Base-by-base conservation (phyloP, 2,888 invertebrate genomes). In the Andrena minutula region DNA sequence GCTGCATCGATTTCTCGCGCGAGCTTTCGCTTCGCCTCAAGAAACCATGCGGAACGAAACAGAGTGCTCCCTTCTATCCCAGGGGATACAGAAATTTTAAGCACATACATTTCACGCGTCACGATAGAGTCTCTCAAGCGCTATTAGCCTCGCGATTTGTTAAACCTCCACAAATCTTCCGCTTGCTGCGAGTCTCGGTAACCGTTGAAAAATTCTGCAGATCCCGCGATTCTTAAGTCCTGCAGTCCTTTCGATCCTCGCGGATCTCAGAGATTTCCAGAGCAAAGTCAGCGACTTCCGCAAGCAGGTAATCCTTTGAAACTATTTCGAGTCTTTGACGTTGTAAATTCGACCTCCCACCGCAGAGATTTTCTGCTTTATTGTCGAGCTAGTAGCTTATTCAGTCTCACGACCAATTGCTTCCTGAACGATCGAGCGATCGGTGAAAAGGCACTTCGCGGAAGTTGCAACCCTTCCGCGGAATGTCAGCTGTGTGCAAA, bases 1-100 rank as follows among this genome's bases (percentile, higher is more conserved):
- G n/a, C 30, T 60, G 61, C 66, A 66, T 74, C 68, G 74, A 74
- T 68, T 47, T 64, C 35, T 35, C 58, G 7, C 30, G 28, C 20
- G 28, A 5, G 10, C 41, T 60, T 53, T 56, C 35, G 51, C 10
- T 56, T 58, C 20, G 10, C 68, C 12, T 68, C 28, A 23, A 30
- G 66, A 56, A 56, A 47, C 41, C 56, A 41, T 41, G 66, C 56
- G 66, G 53, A 66, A 41, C 41, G 56, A 65, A 6, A 28, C 20
- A 8, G 30, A 66, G 41, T 6, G 16, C 7, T 56, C 2, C 23
- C 10, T 20, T 23, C 10, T 56, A 23, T 56, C 20, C 20, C 20
- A 2, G 8, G 23, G 53, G 53, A 20, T 23, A 53, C n/a, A 53
- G 20, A 53, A 53, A 53, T 53, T 53, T 58, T 41, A 41, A 41